A percentile compares a stretch with the other conserved stretches of the same genome.
phyloP scores from a whole-genome alignment of 2,797 vertebrate genomes.

The Coregonus suidteri region DNA sequence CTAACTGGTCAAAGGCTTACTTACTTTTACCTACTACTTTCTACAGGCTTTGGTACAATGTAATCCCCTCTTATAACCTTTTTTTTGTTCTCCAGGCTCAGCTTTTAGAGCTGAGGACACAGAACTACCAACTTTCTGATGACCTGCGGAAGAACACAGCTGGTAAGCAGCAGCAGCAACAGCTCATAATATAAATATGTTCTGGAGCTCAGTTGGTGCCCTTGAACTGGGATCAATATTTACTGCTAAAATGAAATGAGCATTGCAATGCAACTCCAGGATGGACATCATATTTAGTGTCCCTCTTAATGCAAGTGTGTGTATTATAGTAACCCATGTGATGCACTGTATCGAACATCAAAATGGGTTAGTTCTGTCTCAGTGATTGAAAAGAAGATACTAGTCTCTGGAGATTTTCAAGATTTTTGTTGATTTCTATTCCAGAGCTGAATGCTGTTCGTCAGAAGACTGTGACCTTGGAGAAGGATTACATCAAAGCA shows the following conservation, averaged over 20 bases:
- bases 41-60: not conserved
- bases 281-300: too few relatives aligned
- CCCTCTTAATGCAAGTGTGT: too few relatives aligned
- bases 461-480: constrained; percentile 77
- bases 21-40: too few relatives aligned
- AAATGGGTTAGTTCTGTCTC: not conserved
- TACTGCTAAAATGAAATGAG: too few relatives aligned
- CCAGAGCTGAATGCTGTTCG: constrained; percentile 82
- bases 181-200: not conserved
- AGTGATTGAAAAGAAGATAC: not conserved
- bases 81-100: constrained; percentile 75
- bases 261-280: too few relatives aligned
- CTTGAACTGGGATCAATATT: too few relatives aligned
- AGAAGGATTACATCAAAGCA: constrained; percentile 85
- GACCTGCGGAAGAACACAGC: constrained; percentile 85
- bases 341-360: too few relatives aligned
- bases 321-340: too few relatives aligned
- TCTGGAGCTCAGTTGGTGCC: not conserved
- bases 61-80: not conserved
- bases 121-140: constrained; percentile 90
- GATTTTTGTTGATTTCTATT: constrained; percentile 34
- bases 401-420: not conserved
- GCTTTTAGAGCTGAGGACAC: constrained; percentile 85
- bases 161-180: constrained; percentile 65
- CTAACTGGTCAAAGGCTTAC: too few relatives aligned